Percentiles rank a stretch among this genome's conserved stretches.
Evolutionary conservation across 2,113 vertebrate genomes (phyloP).

Genomic region (Crypturellus undulatus): DNA sequence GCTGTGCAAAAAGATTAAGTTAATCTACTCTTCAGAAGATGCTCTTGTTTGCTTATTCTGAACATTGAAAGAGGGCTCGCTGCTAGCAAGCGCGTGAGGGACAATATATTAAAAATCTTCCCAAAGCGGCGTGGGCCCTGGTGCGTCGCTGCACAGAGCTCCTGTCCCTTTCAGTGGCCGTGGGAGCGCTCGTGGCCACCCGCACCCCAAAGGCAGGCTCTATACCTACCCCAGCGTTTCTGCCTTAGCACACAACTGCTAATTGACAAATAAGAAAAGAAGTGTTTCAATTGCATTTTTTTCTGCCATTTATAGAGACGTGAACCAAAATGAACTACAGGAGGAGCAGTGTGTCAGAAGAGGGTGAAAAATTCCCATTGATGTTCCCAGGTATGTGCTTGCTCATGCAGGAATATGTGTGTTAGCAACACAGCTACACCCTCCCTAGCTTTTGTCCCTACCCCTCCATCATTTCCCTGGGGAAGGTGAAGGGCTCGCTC

Average conservation of each 20-base stretch:
- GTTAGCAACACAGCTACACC: neutral
- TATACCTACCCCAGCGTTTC: neutral
- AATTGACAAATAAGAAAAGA: neutral
- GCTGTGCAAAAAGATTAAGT: neutral
- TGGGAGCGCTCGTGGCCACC: neutral
- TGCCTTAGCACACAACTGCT: neutral
- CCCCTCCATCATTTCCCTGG: accelerated
- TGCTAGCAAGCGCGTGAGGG: neutral
- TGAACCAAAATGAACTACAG: neutral
- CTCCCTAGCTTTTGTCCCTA: neutral
- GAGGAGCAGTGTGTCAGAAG: neutral
- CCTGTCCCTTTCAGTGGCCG: no score
- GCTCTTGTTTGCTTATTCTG: neutral
- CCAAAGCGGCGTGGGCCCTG: neutral
- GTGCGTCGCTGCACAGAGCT: neutral
- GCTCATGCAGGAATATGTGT: accelerated
- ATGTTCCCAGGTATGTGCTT: neutral
- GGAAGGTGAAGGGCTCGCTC: neutral
- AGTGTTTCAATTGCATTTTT: neutral
- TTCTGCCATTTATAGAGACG: neutral
- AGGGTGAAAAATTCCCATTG: neutral
- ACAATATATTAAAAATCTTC: neutral
- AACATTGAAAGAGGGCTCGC: accelerated
- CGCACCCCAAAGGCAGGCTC: no score
- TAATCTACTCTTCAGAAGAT: neutral